Evolutionary conservation across 2,888 invertebrate species (phyloP), one percentile per base, ranked within the genome.

Genomic region (Thereva unica): DNA sequence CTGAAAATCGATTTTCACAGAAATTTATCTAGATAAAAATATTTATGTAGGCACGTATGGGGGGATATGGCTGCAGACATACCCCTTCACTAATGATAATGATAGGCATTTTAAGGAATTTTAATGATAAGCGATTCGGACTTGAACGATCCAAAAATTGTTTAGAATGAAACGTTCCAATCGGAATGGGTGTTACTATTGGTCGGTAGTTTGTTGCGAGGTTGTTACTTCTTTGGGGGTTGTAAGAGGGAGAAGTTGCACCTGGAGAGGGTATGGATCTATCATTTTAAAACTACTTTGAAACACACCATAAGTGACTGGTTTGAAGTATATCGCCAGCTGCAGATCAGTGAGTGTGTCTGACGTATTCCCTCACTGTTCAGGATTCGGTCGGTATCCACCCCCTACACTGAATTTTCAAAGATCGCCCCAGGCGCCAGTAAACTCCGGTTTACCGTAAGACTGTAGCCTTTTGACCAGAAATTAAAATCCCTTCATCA

Each of bases 401-500:
- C 23, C 23, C 23, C 23, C 23, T 23, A 23, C 2, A 23, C 23
- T 23, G 23, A 23, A 23, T 23, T 23, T 23, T 23, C 23, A 23
- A 44, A 44, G 23, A 49, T 23, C 35, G 6, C 35, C 47, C 50
- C 35, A 67, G 69, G 69, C 69, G 69, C 69, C 69, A 66, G 66
- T 53, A 63, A 61, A 9, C 44, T 52, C 44, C 12, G 59, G 53
- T 65, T 49, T 57, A 37, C 54, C 50, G 47, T 47, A 37, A 37
- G 45, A 47, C 54, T 45, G 23, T 8, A 49, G 34, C 54, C 45
- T 54, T 10, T 40, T 50, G 40, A 38, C 45, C 40, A 54, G 41
- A 67, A 44, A 59, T 67, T 47, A 50, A 67, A 63, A 66, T 67
- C 66, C 67, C 68, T 70, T 67, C 66, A 67, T 70, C 68, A 70